These are phyloP conservation scores for Lithophane ornitopus DNA, from an alignment of 2,888 invertebrate species.

Conservation along the genomic window DNA sequence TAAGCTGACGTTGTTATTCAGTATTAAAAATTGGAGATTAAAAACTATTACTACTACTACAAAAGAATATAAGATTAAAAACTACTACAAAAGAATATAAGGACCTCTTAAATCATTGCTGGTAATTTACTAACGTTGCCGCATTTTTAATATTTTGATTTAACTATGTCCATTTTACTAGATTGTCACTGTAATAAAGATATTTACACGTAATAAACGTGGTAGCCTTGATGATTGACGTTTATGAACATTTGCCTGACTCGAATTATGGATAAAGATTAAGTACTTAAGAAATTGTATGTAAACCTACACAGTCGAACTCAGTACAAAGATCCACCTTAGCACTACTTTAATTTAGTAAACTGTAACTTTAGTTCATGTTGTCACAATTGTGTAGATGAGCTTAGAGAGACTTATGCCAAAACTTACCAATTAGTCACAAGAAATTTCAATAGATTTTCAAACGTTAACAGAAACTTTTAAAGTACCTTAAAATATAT, in stretches of 20 bases:
- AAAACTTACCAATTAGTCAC: slow-evolving; percentile 1
- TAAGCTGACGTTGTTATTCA: neutral
- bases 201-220: neutral
- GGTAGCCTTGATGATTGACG: neutral
- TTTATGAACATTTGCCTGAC: neutral
- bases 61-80: neutral
- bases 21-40: slow-evolving; percentile 19
- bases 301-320: slow-evolving; percentile 10
- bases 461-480: neutral
- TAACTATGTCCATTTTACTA: neutral
- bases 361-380: slow-evolving; percentile 21
- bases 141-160: neutral
- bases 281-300: neutral
- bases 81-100: neutral
- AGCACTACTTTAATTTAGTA: slow-evolving; percentile 13
- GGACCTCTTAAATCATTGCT: neutral
- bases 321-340: slow-evolving; percentile 14
- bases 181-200: neutral
- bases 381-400: slow-evolving; percentile 36
- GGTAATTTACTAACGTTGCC: neutral
- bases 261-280: slow-evolving; percentile 7
- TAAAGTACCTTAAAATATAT: neutral
- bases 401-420: slow-evolving; percentile 18
- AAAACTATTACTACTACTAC: neutral
- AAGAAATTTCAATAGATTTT: neutral